phyloP scores from a whole-genome alignment of 2,888 invertebrate species.

The Drosophila pseudotalamancana region DNA sequence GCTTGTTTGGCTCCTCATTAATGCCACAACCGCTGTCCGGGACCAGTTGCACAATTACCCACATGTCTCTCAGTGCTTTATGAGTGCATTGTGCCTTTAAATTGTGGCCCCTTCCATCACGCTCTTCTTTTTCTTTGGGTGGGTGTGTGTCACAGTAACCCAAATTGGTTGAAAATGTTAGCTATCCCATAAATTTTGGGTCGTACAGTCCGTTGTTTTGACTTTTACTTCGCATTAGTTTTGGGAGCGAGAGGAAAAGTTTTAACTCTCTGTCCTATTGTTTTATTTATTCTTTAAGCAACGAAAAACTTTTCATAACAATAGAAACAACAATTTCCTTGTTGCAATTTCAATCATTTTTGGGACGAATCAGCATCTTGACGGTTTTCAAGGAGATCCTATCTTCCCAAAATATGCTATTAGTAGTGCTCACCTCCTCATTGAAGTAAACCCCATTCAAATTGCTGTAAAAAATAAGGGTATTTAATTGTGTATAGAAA shows the following conservation, averaged over 20 bases:
- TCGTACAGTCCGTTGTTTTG: conserved; percentile 24
- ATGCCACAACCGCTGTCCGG: conserved; percentile 47
- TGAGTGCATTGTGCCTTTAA: conserved; percentile 32
- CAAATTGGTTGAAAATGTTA: conserved; percentile 30
- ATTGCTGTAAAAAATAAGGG: neutral
- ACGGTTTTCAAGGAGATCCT: neutral
- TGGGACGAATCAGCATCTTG: neutral
- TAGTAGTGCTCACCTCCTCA: too few species aligned
- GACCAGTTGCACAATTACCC: conserved; percentile 49
- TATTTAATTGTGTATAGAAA: too few species aligned
- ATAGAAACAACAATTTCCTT: too few species aligned
- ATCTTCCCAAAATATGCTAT: neutral
- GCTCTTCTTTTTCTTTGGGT: neutral
- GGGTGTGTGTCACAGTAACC: conserved; percentile 41
- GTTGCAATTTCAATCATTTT: too few species aligned
- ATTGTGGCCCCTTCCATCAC: conserved; percentile 2
- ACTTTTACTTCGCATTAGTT: conserved; percentile 19
- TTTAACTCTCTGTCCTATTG: too few species aligned
- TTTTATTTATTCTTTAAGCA: too few species aligned
- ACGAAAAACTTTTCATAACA: too few species aligned
- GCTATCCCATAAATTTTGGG: conserved; percentile 31
- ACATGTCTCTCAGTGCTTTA: conserved; percentile 31
- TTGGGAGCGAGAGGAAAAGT: neutral
- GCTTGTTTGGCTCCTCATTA: conserved; percentile 49
- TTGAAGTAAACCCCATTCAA: neutral